phyloP scores from a whole-genome alignment of 2,888 invertebrate genomes.

The Mamestra brassicae region DNA sequence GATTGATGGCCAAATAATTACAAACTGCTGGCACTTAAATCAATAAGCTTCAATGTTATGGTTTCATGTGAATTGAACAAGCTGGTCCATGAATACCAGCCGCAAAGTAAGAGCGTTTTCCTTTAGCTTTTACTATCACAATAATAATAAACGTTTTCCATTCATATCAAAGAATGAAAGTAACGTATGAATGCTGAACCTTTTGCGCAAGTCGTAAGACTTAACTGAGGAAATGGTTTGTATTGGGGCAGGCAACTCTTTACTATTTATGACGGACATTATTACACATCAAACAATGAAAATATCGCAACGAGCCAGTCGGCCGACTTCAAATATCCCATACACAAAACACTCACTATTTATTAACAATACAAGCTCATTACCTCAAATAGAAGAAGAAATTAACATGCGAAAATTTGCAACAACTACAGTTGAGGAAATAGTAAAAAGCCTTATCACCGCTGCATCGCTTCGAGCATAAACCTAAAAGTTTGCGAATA shows the following conservation, averaged over 20 bases:
- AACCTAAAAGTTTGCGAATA: constrained; percentile 67
- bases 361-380: constrained; percentile 59
- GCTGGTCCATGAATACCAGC: constrained; percentile 15
- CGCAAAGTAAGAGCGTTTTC: constrained; percentile 29
- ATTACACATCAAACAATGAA: constrained; percentile 60
- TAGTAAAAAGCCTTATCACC: constrained; percentile 55
- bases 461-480: constrained; percentile 24
- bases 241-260: constrained; percentile 53
- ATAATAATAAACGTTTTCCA: constrained; percentile 53
- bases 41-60: constrained; percentile 10
- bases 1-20: constrained; percentile 15
- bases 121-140: constrained; percentile 48
- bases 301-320: constrained; percentile 44
- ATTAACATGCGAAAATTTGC: constrained; percentile 56
- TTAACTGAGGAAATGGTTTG: constrained; percentile 54
- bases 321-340: constrained; percentile 53
- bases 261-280: constrained; percentile 47
- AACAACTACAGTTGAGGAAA: constrained; percentile 51
- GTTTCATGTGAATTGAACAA: constrained; percentile 15
- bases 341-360: constrained; percentile 48
- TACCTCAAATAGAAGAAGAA: constrained; percentile 53
- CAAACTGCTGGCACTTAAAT: constrained; percentile 8
- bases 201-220: constrained; percentile 56
- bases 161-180: constrained; percentile 55
- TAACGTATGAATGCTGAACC: constrained; percentile 49